Percentiles rank a stretch among this genome's conserved stretches.
These are phyloP conservation scores for Drosophila pseudotakahashii DNA, from an alignment of 2,888 invertebrate genomes.

Conservation along the genomic window DNA sequence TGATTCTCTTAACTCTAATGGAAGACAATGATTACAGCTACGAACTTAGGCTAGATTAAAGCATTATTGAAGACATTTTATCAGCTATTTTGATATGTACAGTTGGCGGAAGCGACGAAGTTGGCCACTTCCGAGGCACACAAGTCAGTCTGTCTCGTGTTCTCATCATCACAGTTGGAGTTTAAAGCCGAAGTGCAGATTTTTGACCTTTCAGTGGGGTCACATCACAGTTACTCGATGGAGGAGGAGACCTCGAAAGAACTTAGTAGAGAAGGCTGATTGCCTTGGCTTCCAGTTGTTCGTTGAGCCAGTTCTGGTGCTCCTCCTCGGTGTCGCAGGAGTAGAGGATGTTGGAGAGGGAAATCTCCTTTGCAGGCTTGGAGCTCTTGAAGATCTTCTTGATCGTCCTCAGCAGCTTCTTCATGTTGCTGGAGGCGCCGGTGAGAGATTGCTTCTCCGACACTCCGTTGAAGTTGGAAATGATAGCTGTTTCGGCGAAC, in stretches of 20 bases:
- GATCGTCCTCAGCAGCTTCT: conserved; percentile 60
- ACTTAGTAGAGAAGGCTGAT: conserved; percentile 18
- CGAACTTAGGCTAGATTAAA: conserved; percentile 22
- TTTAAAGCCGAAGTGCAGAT: conserved; percentile 59
- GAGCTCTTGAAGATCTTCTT: conserved; percentile 53
- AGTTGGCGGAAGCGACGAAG: conserved; percentile 40
- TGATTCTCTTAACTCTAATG: conserved; percentile 55
- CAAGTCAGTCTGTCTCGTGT: conserved; percentile 50
- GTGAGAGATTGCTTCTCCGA: conserved; percentile 48
- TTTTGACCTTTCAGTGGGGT: conserved; percentile 40
- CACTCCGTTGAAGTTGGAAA: conserved; percentile 23
- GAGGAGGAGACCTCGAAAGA: not conserved
- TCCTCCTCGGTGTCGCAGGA: conserved; percentile 63
- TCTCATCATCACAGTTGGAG: conserved; percentile 64
- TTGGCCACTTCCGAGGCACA: conserved; percentile 15
- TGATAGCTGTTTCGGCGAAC: conserved; percentile 45
- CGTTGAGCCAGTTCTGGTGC: conserved; percentile 70
- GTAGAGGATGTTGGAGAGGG: conserved; percentile 4
- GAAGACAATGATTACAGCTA: conserved; percentile 64
- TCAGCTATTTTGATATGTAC: conserved; percentile 23
- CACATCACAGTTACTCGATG: conserved; percentile 57
- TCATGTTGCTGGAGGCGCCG: conserved; percentile 59
- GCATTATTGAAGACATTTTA: conserved; percentile 31
- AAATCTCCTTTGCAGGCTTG: conserved; percentile 26
- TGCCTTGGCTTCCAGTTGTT: conserved; percentile 52